Evolutionary conservation across 2,113 vertebrate genomes (phyloP), one percentile per base, ranked within the genome.

Genomic region (Actinemys pallida): DNA sequence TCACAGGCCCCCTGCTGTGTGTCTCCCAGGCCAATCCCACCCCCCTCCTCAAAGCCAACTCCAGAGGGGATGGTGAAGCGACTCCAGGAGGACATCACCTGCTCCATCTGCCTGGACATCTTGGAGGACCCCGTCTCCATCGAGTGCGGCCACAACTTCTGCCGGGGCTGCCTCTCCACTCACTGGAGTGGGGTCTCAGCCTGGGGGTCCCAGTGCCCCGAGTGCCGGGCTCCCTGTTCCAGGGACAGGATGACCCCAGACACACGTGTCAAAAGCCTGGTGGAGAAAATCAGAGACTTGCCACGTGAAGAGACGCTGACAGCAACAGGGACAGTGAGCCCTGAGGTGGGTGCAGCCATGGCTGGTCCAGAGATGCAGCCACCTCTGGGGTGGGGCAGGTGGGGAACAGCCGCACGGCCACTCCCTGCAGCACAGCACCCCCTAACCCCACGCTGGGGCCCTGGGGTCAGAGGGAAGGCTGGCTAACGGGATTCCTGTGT

Each of bases 101-200:
- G 98, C 89, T 91, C 97, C 52, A 96, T 98, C 92, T 98, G 98
- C 72, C 94, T 96, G 90, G 97, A 98, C 50, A 45, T 96, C 52
- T 97, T 94, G 20, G 83, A 65, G 1, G 97, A 98, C 75, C 98
- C 98, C 5, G 93, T 98, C 78, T 97, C 98, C 1, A 94, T 98
- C 84, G 97, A 97, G 54, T 98, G 98, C 2, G 98, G 96, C 50
- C 97, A 98, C 7, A 97, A 98, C 94, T 98, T 98, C 94, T 98
- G 98, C 59, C 8, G 86, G 2, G 85, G 72, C 16, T 98, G 98
- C 91, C 96, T 98, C 75, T 90, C 93, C 29, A 82, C 90, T 0
- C 95, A 98, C 83, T 97, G 98, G 47, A 49, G 47, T 9, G 50
- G 89, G 29, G 92, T 85, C 2, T 93, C 94, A n/a, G 85, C 65